These are phyloP conservation scores for Cephalotes varians DNA, from an alignment of 2,888 invertebrate genomes.

Conservation along the genomic window DNA sequence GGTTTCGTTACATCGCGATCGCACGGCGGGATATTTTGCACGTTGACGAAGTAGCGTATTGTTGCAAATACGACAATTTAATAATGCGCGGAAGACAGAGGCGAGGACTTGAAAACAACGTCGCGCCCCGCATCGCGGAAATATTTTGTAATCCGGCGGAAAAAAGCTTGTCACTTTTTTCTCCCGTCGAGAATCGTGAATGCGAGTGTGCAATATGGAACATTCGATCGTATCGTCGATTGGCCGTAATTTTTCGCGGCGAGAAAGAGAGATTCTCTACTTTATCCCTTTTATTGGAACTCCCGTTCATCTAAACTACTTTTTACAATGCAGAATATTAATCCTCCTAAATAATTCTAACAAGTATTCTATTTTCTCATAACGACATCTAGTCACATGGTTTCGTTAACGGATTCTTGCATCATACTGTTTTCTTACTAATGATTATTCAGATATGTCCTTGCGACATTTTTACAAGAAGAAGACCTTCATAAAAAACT, in stretches of 20 bases:
- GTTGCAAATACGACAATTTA: slow-evolving; percentile 27
- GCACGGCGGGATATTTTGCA: not conserved
- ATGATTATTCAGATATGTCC: not conserved
- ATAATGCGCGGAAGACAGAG: slow-evolving; percentile 23
- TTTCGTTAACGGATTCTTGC: not conserved
- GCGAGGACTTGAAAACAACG: slow-evolving; percentile 20
- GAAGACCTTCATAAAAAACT: no score
- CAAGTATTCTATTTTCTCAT: not conserved
- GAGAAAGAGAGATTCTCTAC: not conserved
- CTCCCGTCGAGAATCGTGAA: not conserved
- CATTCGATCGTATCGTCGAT: slow-evolving; percentile 22
- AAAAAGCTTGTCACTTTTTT: slow-evolving; percentile 23
- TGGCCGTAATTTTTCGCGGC: not conserved
- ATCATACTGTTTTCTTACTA: not conserved
- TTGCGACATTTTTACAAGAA: no score
- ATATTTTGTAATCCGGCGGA: slow-evolving; percentile 24
- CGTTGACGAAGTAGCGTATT: not conserved
- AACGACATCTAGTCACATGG: not conserved
- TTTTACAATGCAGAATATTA: slow-evolving; percentile 6
- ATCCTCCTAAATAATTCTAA: not conserved
- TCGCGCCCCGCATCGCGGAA: not conserved
- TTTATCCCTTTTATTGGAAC: slow-evolving; percentile 5
- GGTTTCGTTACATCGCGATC: slow-evolving; percentile 6
- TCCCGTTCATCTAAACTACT: not conserved
- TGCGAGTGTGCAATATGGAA: slow-evolving; percentile 19